phyloP scores from a whole-genome alignment of 2,113 vertebrate genomes.

The Melanocharis versteri region DNA sequence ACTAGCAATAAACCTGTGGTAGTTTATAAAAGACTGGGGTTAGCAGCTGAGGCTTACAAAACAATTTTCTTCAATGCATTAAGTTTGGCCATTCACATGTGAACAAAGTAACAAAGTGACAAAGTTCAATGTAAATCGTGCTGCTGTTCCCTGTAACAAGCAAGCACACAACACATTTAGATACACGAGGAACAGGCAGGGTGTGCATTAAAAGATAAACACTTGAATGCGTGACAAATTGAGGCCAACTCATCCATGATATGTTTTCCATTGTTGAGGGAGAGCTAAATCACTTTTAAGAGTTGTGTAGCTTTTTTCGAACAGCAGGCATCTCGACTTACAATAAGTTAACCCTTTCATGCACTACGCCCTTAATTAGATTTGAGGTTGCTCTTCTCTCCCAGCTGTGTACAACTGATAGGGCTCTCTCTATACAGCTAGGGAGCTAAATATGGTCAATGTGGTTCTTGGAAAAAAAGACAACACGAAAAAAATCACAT shows the following conservation, averaged over 20 bases:
- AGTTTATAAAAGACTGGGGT: neutral
- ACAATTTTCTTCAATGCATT: neutral
- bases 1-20: neutral
- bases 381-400: neutral
- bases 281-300: conserved; percentile 4
- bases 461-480: neutral
- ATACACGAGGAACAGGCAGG: neutral
- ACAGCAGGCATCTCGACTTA: neutral
- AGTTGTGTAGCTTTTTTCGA: neutral
- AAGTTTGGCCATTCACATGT: neutral
- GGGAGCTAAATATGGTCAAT: neutral
- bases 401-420: neutral
- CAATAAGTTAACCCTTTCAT: neutral
- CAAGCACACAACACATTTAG: neutral
- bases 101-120: neutral
- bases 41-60: neutral
- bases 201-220: neutral
- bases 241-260: neutral
- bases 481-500: neutral
- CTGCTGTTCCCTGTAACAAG: neutral
- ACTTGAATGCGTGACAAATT: neutral
- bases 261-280: neutral
- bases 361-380: neutral
- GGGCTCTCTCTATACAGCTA: neutral
- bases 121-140: neutral